A percentile compares a stretch with the other conserved stretches of the same genome.
Evolutionary conservation across 2,797 vertebrate species (phyloP).

Genomic region (Hoplostethus mediterraneus): DNA sequence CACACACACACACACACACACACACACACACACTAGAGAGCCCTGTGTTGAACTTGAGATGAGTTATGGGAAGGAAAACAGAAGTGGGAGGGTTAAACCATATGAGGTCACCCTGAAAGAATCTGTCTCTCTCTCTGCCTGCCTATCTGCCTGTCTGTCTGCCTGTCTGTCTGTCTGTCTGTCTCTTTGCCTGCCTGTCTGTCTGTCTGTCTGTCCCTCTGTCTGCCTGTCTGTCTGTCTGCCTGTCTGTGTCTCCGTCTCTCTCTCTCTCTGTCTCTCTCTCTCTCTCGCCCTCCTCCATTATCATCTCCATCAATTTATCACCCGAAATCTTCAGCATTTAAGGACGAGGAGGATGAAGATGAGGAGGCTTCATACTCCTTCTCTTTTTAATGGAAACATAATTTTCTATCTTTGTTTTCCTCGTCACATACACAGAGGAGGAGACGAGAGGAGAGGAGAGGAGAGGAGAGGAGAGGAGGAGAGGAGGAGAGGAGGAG

Average conservation of each 20-base stretch:
- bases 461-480: background rate
- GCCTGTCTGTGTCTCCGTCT: background rate
- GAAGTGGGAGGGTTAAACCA: slow-evolving; percentile 51
- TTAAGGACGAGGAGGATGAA: too few relatives aligned
- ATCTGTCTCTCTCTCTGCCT: slow-evolving; percentile 42
- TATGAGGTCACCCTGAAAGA: slow-evolving; percentile 66
- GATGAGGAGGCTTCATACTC: too few relatives aligned
- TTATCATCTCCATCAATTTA: background rate
- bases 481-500: too few relatives aligned
- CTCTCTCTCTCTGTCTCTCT: background rate
- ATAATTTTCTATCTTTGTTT: background rate
- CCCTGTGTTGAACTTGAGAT: slow-evolving; percentile 69
- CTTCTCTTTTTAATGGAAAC: background rate
- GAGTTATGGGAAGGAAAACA: slow-evolving; percentile 75
- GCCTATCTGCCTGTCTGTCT: too few relatives aligned
- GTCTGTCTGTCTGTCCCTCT: slow-evolving; percentile 17
- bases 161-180: background rate
- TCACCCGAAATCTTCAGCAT: background rate
- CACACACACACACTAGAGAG: slow-evolving; percentile 43
- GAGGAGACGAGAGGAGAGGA: background rate
- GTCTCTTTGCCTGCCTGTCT: slow-evolving; percentile 26
- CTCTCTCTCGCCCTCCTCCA: background rate
- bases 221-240: background rate
- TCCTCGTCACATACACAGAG: too few relatives aligned
- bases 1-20: slow-evolving; percentile 27